These are phyloP conservation scores for Daktulosphaira vitifoliae DNA, from an alignment of 1,140 invertebrate genomes.

Conservation along the genomic window DNA sequence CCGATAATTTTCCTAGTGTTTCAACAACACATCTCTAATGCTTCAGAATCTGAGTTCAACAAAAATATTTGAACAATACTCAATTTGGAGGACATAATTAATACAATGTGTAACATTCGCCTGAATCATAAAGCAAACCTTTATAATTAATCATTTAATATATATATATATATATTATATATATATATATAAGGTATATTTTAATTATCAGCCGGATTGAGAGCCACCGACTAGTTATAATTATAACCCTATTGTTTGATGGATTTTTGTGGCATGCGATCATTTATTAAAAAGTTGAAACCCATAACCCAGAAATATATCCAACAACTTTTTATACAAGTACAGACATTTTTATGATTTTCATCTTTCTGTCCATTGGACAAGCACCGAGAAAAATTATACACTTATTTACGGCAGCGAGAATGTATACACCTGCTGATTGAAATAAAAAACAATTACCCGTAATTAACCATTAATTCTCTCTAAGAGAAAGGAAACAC, in stretches of 20 bases:
- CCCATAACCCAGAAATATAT: not conserved
- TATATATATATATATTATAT: too few relatives aligned
- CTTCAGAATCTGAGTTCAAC: too few relatives aligned
- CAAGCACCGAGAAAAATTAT: conserved; percentile 8
- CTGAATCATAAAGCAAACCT: too few relatives aligned
- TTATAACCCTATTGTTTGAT: conserved; percentile 19
- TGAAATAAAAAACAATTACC: conserved; percentile 26
- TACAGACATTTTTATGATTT: conserved; percentile 18
- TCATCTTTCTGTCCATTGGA: not conserved
- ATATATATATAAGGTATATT: too few relatives aligned
- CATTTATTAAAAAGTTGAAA: conserved; percentile 31
- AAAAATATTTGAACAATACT: too few relatives aligned
- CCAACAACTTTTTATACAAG: not conserved
- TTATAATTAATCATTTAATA: too few relatives aligned
- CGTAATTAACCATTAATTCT: too few relatives aligned
- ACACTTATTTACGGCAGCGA: not conserved
- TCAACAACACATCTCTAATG: too few relatives aligned
- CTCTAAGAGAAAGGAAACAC: too few relatives aligned
- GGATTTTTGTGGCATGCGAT: conserved; percentile 3
- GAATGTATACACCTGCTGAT: conserved; percentile 25
- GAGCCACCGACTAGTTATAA: conserved; percentile 7
- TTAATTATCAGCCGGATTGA: not conserved
- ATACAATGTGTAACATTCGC: too few relatives aligned
- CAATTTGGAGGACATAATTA: too few relatives aligned
- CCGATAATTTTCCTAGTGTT: too few relatives aligned